Base-by-base conservation (phyloP, 2,113 vertebrate genomes). In the Macrotis lagotis region DNA sequence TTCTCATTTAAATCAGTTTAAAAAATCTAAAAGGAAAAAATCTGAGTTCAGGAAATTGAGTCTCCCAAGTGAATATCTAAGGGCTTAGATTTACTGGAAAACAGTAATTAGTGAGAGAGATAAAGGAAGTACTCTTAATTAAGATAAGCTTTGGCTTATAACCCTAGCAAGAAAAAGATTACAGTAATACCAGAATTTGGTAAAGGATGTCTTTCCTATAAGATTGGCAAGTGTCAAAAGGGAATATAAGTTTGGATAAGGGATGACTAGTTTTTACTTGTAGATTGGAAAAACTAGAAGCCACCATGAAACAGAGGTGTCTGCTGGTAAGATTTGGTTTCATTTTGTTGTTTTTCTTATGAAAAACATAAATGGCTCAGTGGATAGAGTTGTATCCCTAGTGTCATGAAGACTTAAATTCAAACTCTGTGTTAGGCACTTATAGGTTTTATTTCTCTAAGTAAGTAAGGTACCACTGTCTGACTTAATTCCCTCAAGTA, bases 71-170 rank as follows among this genome's bases (percentile, higher is more conserved):
- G 66, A 83, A 83, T 83, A 83, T 16, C 37, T 22, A 44, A 2
- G n/a, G 66, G 37, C 37, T 83, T 83, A n/a, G n/a, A 44, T 83
- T 44, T 83, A 83, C 66, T 83, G 66, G 66, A 83, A 83, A 83
- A 83, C n/a, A 83, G 66, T 83, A 83, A 83, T 83, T 83, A 83
- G 66, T 83, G n/a, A 83, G n/a, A 74, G 66, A 83, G 66, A 83
- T 83, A 83, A 83, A 83, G 66, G 66, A 83, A 83, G 66, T 83
- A 8, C n/a, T 83, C n/a, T 83, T 19, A 83, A 83, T 83, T 83
- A 83, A 83, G 66, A 83, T 83, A 83, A 83, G n/a, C 66, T 83
- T 83, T 44, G 16, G n/a, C n/a, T 22, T 44, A 44, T 44, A 44
- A n/a, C 66, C n/a, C n/a, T 44, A 83, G n/a, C 19, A 83, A 83